Evolutionary conservation across 30 jellyfish, hydroid and myxozoan species (phyloP).

Genomic region (Chironex yamaguchii): DNA sequence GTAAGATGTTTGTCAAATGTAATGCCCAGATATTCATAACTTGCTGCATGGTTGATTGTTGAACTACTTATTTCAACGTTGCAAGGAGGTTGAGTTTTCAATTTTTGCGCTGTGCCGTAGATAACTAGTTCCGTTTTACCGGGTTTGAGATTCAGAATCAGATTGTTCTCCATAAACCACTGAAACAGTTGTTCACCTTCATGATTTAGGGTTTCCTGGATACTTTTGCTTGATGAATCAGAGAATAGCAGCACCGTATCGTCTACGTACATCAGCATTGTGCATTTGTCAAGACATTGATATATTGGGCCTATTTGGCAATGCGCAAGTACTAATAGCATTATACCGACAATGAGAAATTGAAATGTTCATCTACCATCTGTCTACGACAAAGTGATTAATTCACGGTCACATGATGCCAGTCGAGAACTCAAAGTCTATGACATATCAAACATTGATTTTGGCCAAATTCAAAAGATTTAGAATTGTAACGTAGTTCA

Average conservation of each 20-base stretch:
- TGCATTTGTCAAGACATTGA: constrained; percentile 50
- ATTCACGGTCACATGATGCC: too few species aligned
- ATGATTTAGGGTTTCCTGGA: constrained; percentile 7
- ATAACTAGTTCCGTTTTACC: constrained; percentile 29
- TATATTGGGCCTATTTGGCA: too few species aligned
- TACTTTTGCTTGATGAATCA: background rate
- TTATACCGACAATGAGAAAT: too few species aligned
- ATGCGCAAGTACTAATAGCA: too few species aligned
- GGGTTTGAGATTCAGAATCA: constrained; percentile 9
- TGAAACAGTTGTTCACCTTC: constrained; percentile 31
- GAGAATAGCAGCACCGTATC: constrained; percentile 51
- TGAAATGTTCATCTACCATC: too few species aligned
- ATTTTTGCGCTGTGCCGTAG: constrained; percentile 22
- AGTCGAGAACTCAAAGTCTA: too few species aligned
- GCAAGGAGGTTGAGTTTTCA: constrained; percentile 7
- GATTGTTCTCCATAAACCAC: constrained; percentile 21
- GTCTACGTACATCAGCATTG: constrained; percentile 57
- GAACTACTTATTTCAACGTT: background rate
- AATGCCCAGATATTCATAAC: constrained; percentile 18
- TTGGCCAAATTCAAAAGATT: too few species aligned
- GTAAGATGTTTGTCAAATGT: constrained; percentile 7
- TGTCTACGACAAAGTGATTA: too few species aligned
- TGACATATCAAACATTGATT: too few species aligned
- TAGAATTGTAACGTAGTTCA: too few species aligned
- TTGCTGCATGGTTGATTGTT: background rate